phyloP scores from a whole-genome alignment of 2,113 vertebrate genomes.

The Hippoglossus stenolepis region DNA sequence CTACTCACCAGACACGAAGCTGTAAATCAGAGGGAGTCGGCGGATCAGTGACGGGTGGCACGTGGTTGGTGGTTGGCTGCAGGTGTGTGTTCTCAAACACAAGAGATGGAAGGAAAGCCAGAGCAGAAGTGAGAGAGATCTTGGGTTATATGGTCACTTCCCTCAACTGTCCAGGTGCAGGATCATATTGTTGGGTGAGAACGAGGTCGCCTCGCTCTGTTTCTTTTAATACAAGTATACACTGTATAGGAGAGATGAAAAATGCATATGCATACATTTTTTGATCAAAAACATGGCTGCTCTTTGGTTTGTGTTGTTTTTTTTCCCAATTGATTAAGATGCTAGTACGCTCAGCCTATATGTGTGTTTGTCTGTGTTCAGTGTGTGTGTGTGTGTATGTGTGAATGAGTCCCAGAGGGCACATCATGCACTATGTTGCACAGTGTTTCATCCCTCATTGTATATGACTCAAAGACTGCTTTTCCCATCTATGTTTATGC shows the following conservation, averaged over 20 bases:
- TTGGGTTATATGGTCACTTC: constrained; percentile 63
- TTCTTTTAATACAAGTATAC: neutral
- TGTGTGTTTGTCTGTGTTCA: constrained; percentile 5
- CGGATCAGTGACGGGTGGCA: constrained; percentile 74
- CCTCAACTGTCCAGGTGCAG: constrained; percentile 77
- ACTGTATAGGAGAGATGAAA: neutral
- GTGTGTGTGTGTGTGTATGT: constrained; percentile 30
- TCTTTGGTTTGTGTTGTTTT: constrained; percentile 57
- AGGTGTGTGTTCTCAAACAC: constrained; percentile 79
- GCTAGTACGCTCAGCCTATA: constrained; percentile 27
- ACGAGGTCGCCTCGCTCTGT: neutral
- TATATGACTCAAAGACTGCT: constrained; percentile 74
- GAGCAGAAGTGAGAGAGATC: constrained; percentile 73
- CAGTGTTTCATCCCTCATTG: constrained; percentile 76
- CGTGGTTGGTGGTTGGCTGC: constrained; percentile 72
- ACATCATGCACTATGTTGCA: constrained; percentile 65
- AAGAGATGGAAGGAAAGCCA: constrained; percentile 46
- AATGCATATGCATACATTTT: neutral
- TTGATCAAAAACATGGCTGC: constrained; percentile 29
- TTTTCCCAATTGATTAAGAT: constrained; percentile 36
- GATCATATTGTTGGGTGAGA: constrained; percentile 43
- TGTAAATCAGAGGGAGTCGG: constrained; percentile 78
- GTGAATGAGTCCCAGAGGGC: constrained; percentile 72
- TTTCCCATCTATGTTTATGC: constrained; percentile 66
- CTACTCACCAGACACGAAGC: constrained; percentile 63